Evolutionary conservation across 2,797 vertebrate species (phyloP).

Genomic region (Megalops cyprinoides): DNA sequence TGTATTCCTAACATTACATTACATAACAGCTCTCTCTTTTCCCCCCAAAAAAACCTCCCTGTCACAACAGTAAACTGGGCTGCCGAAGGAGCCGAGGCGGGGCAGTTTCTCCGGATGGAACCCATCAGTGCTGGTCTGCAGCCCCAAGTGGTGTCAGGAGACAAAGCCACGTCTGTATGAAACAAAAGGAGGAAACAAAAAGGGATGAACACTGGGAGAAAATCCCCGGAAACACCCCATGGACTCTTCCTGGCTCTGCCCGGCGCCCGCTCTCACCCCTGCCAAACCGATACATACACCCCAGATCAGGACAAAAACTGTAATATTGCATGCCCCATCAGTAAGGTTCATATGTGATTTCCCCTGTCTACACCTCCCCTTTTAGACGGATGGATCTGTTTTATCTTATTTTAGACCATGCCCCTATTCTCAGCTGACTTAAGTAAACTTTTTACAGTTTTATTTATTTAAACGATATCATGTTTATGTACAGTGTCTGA

Average conservation of each 20-base stretch:
- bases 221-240: neutral
- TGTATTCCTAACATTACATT: no score
- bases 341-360: neutral
- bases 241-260: neutral
- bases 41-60: neutral
- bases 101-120: neutral
- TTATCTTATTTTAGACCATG: neutral
- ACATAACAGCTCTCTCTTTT: neutral
- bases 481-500: neutral
- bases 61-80: constrained; percentile 1
- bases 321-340: constrained; percentile 9
- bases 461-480: constrained; percentile 14
- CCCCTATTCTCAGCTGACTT: neutral
- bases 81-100: neutral
- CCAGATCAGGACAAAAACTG: neutral
- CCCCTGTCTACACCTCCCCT: neutral
- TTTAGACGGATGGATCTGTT: neutral
- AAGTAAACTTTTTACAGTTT: constrained; percentile 14
- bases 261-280: neutral
- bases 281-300: neutral
- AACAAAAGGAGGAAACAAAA: neutral
- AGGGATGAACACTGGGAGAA: constrained; percentile 2
- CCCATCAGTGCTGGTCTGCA: constrained; percentile 1
- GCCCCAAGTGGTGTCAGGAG: neutral
- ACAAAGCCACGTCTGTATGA: neutral